Evolutionary conservation across 1,140 invertebrate species (phyloP).

Genomic region (Magallana gigas): DNA sequence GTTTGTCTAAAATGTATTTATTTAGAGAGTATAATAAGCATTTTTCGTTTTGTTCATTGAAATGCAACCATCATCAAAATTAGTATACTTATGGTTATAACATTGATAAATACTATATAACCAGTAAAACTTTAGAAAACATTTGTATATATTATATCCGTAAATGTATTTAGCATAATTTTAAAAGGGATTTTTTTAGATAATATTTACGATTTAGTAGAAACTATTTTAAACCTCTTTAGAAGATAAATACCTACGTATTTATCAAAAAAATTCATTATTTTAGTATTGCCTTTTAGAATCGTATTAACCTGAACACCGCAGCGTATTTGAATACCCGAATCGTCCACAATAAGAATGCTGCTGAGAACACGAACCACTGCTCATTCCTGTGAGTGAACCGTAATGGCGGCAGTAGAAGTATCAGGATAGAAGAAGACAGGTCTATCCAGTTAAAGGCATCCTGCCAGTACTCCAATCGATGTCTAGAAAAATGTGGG

Average conservation of each 20-base stretch:
- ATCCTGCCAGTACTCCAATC: conserved; percentile 67
- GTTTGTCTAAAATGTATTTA: conserved; percentile 63
- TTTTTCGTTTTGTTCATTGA: no score
- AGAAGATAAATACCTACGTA: no score
- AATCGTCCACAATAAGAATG: conserved; percentile 68
- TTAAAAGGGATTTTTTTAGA: no score
- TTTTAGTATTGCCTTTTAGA: background rate
- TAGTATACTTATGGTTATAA: no score
- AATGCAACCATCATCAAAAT: no score
- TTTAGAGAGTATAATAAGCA: no score
- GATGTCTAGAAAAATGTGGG: conserved; percentile 61
- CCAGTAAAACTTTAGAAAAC: no score
- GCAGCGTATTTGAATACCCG: conserved; percentile 71
- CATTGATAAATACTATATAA: no score
- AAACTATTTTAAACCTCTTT: background rate
- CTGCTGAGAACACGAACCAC: conserved; percentile 67
- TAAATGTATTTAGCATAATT: no score
- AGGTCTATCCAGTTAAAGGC: conserved; percentile 71
- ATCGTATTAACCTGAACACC: conserved; percentile 64
- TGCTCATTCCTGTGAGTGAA: conserved; percentile 60
- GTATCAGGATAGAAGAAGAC: conserved; percentile 56
- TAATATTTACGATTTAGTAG: no score
- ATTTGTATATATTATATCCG: no score
- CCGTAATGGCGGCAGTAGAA: conserved; percentile 62
- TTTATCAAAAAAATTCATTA: background rate